Evolutionary conservation across 2,113 vertebrate genomes (phyloP).

Genomic region (Phaethon lepturus): DNA sequence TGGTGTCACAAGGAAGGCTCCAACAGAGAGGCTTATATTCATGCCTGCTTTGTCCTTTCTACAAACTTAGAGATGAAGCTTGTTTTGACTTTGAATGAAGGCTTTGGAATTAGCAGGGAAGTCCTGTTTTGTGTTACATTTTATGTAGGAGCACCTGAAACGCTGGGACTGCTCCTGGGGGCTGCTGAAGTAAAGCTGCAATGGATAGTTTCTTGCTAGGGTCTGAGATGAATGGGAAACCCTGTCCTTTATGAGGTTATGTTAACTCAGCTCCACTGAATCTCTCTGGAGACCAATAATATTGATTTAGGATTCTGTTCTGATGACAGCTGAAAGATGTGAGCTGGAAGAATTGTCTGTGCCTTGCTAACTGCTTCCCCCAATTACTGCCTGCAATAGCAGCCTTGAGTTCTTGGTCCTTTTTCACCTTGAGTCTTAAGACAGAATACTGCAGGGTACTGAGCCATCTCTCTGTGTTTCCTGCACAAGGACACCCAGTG

Average conservation of each 20-base stretch:
- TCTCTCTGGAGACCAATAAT: background rate
- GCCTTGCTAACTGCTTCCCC: background rate
- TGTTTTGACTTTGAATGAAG: background rate
- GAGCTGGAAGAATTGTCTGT: background rate
- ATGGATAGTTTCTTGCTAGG: background rate
- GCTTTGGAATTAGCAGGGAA: background rate
- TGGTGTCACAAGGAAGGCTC: background rate
- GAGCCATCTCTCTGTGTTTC: background rate
- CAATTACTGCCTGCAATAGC: background rate
- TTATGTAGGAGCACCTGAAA: background rate
- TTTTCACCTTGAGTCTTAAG: slow-evolving; percentile 5
- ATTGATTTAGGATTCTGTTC: slow-evolving; percentile 42
- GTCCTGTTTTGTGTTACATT: background rate
- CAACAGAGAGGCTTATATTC: background rate
- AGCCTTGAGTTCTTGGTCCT: background rate
- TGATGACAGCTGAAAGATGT: background rate
- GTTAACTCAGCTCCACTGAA: slow-evolving; percentile 16
- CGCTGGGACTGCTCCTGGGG: background rate
- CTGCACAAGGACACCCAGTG: background rate
- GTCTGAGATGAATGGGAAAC: background rate
- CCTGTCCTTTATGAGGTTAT: background rate
- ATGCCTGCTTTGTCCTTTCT: background rate
- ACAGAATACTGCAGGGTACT: background rate
- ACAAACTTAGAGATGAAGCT: background rate
- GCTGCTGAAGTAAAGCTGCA: background rate